Evolutionary conservation across 2,797 vertebrate species (phyloP), one percentile per base, ranked within the genome.

Genomic region (Danio aesculapii): DNA sequence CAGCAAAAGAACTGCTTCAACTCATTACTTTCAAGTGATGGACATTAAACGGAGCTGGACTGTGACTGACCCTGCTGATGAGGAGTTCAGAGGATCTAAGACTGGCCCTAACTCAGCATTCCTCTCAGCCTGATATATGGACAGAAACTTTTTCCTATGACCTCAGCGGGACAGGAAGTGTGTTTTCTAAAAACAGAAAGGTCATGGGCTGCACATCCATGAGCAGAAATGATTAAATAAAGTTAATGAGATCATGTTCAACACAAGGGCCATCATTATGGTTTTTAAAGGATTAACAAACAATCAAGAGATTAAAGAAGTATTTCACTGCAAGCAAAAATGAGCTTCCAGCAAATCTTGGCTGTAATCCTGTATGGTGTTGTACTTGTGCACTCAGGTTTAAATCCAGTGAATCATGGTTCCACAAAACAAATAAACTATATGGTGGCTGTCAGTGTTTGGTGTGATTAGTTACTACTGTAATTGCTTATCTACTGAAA

Each of bases 21-120:
- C 63, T 64, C 75, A 49, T 77, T 64, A 76, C 61, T 76, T 76
- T 64, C n/a, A 64, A 76, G 61, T 21, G 52, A 77, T 68, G 75
- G 63, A 68, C 75, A 68, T 68, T 77, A 77, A 67, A 68, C 52
- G 5, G 43, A 14, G 47, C 63, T 68, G 63, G 63, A 66, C 75
- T 77, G 75, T 68, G 75, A 77, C 75, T 77, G 75, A 77, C 21
- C 19, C 53, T 9, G 44, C 44, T 68, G 75, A 77, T 77, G 64
- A 77, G 43, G 10, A 58, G 64, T 66, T 68, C 53, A 17, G n/a
- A 11, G 39, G 61, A 68, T 58, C 75, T 68, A 9, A 71, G 76
- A 44, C 55, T 21, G 68, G 57, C 43, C n/a, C 66, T 61, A 78
- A 52, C 76, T 78, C 64, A 69, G 66, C 66, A 78, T 52, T 78